Evolutionary conservation across 1,140 invertebrate genomes (phyloP).

Genomic region (Glossosoma conforme): DNA sequence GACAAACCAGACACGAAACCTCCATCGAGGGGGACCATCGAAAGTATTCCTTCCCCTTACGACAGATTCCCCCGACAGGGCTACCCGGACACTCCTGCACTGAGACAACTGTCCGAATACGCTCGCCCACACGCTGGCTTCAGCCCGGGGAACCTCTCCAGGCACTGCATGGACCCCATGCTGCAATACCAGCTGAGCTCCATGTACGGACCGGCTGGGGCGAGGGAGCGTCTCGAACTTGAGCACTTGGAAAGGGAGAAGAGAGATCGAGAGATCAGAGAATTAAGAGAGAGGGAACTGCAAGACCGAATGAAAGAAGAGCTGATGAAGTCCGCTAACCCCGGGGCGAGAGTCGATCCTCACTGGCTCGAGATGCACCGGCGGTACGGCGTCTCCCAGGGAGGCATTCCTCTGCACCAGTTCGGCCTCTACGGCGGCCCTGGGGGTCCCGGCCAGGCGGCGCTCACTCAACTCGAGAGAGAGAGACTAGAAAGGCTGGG

Average conservation of each 20-base stretch:
- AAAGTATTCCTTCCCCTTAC: conserved; percentile 71
- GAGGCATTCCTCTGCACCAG: conserved; percentile 55
- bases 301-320: conserved; percentile 76
- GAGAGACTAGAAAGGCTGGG: conserved; percentile 80
- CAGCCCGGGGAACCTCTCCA: conserved; percentile 59
- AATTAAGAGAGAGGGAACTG: conserved; percentile 77
- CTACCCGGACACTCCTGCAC: conserved; percentile 86
- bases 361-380: conserved; percentile 89
- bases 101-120: conserved; percentile 85
- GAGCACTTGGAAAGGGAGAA: conserved; percentile 81
- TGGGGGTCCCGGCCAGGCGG: conserved; percentile 57
- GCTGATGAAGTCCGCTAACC: conserved; percentile 70
- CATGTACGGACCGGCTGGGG: conserved; percentile 70
- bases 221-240: conserved; percentile 73
- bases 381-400: conserved; percentile 51
- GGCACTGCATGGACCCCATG: conserved; percentile 71
- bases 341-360: conserved; percentile 68
- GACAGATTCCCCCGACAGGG: conserved; percentile 69
- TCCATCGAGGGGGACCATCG: conserved; percentile 66
- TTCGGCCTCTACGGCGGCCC: conserved; percentile 57
- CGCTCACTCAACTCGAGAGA: conserved; percentile 76
- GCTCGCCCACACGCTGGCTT: conserved; percentile 86
- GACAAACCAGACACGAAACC: conserved; percentile 74
- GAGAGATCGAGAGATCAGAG: conserved; percentile 75
- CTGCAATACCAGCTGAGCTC: conserved; percentile 65